Conservation (phyloP, 1,140 invertebrate genomes). For the Cryptotermes secundus region DNA sequence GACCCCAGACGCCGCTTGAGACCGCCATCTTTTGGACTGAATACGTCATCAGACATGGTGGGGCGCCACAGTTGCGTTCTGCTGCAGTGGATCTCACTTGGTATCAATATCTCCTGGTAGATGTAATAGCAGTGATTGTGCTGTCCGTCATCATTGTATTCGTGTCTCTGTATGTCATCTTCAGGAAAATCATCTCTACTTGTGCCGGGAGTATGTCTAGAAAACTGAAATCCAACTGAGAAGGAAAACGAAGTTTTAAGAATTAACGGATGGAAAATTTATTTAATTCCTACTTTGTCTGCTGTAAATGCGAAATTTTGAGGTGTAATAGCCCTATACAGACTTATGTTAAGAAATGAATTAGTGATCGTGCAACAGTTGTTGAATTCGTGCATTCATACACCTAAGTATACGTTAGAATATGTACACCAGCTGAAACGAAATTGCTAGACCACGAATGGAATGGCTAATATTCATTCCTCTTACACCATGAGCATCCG, state of each 20-base stretch:
- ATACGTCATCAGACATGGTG: slow-evolving; percentile 35
- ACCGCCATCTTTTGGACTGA: slow-evolving; percentile 40
- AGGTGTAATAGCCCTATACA: no score
- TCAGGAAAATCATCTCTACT: neutral
- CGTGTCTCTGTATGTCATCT: neutral
- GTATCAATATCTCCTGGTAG: slow-evolving; percentile 62
- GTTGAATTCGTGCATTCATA: no score
- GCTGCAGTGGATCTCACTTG: slow-evolving; percentile 56
- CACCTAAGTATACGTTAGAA: no score
- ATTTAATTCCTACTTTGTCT: no score
- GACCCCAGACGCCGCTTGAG: slow-evolving; percentile 35
- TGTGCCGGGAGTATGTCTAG: neutral
- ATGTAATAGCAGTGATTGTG: slow-evolving; percentile 47
- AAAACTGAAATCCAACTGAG: neutral
- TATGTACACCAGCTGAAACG: no score
- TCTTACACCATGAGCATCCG: no score
- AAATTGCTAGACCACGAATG: no score
- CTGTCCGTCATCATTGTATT: neutral
- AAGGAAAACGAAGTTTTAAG: neutral
- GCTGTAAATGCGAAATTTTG: no score
- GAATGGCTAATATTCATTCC: no score
- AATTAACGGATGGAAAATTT: neutral
- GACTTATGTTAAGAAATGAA: no score
- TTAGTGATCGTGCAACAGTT: no score
- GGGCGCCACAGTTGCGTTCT: slow-evolving; percentile 51